A percentile compares a stretch with the other conserved stretches of the same genome.
Evolutionary conservation across 2,797 vertebrate genomes (phyloP).

Genomic region (Pipistrellus nathusii): DNA sequence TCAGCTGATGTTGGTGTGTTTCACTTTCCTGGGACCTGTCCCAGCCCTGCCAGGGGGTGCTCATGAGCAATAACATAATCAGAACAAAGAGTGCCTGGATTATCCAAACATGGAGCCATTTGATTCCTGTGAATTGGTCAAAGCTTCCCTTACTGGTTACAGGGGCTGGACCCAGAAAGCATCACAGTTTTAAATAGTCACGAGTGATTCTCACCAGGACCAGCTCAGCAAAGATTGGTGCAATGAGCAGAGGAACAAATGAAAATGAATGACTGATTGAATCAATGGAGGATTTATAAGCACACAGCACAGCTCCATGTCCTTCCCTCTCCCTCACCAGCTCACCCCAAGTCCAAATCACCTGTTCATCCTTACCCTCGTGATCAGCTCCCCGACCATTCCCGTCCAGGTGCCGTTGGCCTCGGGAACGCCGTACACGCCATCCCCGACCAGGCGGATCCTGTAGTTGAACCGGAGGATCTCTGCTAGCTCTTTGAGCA

Average conservation of each 20-base stretch:
- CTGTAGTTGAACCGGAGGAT: conserved; percentile 98
- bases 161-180: neutral
- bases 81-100: neutral
- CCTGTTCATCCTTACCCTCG: conserved; percentile 90
- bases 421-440: conserved; percentile 95
- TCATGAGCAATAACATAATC: neutral
- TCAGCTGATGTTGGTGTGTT: rapidly evolving
- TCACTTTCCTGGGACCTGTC: neutral
- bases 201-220: neutral
- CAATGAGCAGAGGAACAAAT: neutral
- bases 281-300: neutral
- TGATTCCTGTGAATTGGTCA: neutral
- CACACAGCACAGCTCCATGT: too few relatives aligned
- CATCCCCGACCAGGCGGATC: conserved; percentile 96
- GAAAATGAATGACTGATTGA: neutral
- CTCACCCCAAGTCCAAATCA: neutral
- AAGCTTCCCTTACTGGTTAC: neutral
- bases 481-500: conserved; percentile 96
- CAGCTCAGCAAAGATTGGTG: neutral
- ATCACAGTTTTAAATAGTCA: neutral
- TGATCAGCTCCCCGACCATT: conserved; percentile 99
- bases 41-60: neutral
- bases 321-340: neutral
- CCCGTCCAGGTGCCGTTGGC: conserved; percentile 97
- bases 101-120: neutral